Percentiles rank a stretch among this genome's conserved stretches.
phyloP scores from a whole-genome alignment of 2,797 vertebrate species.

The Eidolon dupreanum region DNA sequence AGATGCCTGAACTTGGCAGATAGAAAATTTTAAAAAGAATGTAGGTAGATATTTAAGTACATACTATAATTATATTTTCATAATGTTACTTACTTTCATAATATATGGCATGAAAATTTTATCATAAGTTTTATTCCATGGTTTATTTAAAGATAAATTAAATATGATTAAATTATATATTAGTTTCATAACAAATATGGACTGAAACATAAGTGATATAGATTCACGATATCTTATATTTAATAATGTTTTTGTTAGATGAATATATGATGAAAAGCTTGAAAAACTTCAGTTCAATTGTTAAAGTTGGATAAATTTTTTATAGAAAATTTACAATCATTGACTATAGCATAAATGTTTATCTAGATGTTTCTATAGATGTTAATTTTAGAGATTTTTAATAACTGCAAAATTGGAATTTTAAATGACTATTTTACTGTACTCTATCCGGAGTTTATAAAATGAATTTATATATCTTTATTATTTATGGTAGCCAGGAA shows the following conservation, averaged over 20 bases:
- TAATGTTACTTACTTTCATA: background rate
- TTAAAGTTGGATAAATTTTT: background rate
- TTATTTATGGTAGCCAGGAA: too few species aligned
- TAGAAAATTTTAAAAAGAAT: background rate
- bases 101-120: background rate
- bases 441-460: background rate
- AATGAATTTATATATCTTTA: background rate
- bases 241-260: background rate
- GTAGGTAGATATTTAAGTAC: background rate
- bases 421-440: background rate
- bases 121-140: background rate
- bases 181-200: background rate
- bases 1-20: background rate
- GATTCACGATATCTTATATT: background rate
- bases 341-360: background rate
- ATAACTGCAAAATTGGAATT: background rate
- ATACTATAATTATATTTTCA: background rate
- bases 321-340: background rate
- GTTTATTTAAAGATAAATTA: background rate
- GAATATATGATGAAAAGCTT: background rate
- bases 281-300: background rate
- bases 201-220: background rate
- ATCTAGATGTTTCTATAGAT: background rate
- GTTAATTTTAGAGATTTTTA: background rate
- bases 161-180: background rate